Evolutionary conservation across 2,888 invertebrate genomes (phyloP).

Genomic region (Acrobasis repandana): DNA sequence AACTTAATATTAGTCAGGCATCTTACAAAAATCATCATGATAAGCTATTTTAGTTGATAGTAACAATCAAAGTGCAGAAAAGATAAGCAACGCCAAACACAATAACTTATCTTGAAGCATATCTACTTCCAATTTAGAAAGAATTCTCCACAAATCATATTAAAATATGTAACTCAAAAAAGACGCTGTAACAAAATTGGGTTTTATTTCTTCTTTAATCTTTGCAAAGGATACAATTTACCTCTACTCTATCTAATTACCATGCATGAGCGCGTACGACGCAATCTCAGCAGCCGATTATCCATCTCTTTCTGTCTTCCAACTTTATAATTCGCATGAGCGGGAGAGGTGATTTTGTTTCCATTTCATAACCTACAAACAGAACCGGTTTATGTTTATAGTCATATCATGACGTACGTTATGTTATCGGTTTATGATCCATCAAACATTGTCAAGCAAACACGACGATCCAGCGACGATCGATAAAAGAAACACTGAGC

Average conservation of each 20-base stretch:
- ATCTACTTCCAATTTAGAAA: neutral
- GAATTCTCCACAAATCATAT: neutral
- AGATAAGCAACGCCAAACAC: slow-evolving; percentile 1
- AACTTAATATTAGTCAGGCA: too few relatives aligned
- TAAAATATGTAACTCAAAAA: neutral
- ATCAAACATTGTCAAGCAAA: slow-evolving; percentile 39
- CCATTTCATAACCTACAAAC: slow-evolving; percentile 29
- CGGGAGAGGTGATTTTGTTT: neutral
- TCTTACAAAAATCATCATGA: neutral
- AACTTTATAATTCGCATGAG: neutral
- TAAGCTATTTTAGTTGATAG: neutral
- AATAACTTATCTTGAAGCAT: neutral
- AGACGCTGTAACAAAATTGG: neutral
- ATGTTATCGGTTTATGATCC: slow-evolving; percentile 40
- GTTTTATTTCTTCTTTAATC: slow-evolving; percentile 3
- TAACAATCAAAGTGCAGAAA: neutral
- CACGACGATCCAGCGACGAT: slow-evolving; percentile 13
- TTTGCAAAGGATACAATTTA: slow-evolving; percentile 16
- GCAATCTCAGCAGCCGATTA: slow-evolving; percentile 13
- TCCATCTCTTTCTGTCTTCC: slow-evolving; percentile 5
- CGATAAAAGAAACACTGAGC: slow-evolving; percentile 22
- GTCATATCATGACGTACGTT: slow-evolving; percentile 29
- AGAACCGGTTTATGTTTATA: slow-evolving; percentile 39
- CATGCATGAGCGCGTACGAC: slow-evolving; percentile 24
- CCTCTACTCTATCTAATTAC: slow-evolving; percentile 24